phyloP scores from a whole-genome alignment of 1,140 invertebrate species.

The Solenopsis fugax region DNA sequence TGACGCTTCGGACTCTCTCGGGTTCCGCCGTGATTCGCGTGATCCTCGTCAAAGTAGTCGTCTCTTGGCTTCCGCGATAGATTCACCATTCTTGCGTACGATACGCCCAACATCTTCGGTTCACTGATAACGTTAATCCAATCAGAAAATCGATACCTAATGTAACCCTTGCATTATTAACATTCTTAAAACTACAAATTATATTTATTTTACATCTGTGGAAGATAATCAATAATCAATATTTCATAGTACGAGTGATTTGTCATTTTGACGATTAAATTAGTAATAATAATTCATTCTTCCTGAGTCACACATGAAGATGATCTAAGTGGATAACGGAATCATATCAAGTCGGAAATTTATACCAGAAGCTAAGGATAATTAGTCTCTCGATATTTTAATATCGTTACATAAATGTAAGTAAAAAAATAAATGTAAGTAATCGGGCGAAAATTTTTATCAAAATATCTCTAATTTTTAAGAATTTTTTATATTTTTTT shows the following conservation, averaged over 20 bases:
- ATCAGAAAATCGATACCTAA: background rate
- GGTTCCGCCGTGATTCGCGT: conserved; percentile 40
- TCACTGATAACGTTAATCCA: background rate
- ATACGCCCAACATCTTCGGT: background rate
- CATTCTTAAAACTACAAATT: background rate
- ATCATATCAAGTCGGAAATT: background rate
- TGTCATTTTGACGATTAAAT: background rate
- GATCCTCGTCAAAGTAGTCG: conserved; percentile 63
- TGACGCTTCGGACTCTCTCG: conserved; percentile 52
- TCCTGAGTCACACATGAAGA: background rate
- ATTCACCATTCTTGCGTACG: background rate
- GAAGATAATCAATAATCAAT: background rate
- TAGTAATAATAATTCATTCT: background rate
- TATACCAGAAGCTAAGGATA: background rate
- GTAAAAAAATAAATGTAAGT: background rate
- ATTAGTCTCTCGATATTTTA: background rate
- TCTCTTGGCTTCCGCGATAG: conserved; percentile 61
- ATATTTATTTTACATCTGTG: background rate
- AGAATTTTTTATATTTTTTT: no score
- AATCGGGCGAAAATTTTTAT: background rate
- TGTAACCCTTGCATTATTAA: background rate
- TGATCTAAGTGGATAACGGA: background rate
- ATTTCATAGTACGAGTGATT: background rate
- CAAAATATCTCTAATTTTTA: no score
- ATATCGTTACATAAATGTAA: background rate